Evolutionary conservation across 2,113 vertebrate species (phyloP).

Genomic region (Podarcis cretensis): DNA sequence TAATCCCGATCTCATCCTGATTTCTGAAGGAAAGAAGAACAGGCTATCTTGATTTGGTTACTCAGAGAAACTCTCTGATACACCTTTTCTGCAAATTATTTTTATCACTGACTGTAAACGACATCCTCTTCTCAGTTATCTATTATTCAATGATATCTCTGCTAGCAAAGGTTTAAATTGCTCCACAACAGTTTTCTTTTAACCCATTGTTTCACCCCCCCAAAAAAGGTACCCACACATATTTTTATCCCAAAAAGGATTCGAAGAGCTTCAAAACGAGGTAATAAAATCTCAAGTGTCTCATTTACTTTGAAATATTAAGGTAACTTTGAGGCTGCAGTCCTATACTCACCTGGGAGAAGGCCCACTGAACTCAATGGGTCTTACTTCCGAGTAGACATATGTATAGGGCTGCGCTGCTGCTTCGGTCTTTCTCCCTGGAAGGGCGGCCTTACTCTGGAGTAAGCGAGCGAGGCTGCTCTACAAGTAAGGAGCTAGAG

Average conservation of each 20-base stretch:
- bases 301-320: background rate
- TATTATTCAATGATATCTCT: background rate
- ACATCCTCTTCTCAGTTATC: background rate
- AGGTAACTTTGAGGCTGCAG: background rate
- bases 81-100: background rate
- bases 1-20: background rate
- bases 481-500: background rate
- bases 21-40: background rate
- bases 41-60: background rate
- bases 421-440: background rate
- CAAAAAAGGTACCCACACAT: background rate
- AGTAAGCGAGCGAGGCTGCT: background rate
- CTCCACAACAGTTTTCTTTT: background rate
- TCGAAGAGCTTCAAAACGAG: background rate
- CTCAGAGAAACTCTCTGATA: background rate
- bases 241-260: background rate
- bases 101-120: background rate
- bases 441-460: background rate
- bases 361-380: background rate
- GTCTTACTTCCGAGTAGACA: background rate
- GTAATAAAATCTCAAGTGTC: background rate
- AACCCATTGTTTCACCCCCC: background rate
- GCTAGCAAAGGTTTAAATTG: background rate
- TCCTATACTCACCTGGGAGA: background rate
- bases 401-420: background rate